Evolutionary conservation across 2,888 invertebrate genomes (phyloP), one percentile per base, ranked within the genome.

Genomic region (Thera obeliscata): DNA sequence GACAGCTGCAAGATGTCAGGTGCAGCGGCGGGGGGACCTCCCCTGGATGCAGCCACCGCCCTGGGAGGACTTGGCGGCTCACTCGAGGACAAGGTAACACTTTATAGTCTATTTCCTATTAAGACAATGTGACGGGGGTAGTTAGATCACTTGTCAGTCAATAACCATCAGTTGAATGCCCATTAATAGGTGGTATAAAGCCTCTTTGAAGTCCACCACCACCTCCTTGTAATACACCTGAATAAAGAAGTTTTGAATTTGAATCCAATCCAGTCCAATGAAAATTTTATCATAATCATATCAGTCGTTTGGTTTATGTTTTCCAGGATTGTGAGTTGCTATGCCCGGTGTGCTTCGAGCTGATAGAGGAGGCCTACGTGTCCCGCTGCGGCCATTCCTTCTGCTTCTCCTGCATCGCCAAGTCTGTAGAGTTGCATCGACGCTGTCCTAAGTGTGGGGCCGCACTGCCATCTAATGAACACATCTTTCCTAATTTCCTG

Each of bases 341-440:
- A 46, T 87, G 98, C 84, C 97, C 98, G 0, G 96, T 98, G 62
- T 98, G 98, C 90, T 97, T 98, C 88, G 97, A 98, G 86, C 91
- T 97, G 58, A 97, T 98, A 70, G 96, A 96, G 76, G 98, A 98
- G 87, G 98, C 98, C 0, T 96, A 98, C 87, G 97, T 98, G 81
- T 98, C 98, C 0, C 95, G 96, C 75, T 98, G 98, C 89, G 98
- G 98, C 0, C 98, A 98, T 86, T 98, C 98, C 1, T 98, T 97
- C 91, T 98, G 98, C 88, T 96, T 95, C 82, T 94, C 95, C 22
- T 98, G 98, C 87, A 97, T 98, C 79, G 78, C 81, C 61, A 98
- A 98, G 93, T 96, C 97, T 12, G 98, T 99, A 87, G 98, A 98
- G 94, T 96, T 98, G 60, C 91, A 92, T 71, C 82, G 90, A 2